These are phyloP conservation scores for Artibeus lituratus DNA, from an alignment of 2,797 vertebrate species.

Conservation along the genomic window DNA sequence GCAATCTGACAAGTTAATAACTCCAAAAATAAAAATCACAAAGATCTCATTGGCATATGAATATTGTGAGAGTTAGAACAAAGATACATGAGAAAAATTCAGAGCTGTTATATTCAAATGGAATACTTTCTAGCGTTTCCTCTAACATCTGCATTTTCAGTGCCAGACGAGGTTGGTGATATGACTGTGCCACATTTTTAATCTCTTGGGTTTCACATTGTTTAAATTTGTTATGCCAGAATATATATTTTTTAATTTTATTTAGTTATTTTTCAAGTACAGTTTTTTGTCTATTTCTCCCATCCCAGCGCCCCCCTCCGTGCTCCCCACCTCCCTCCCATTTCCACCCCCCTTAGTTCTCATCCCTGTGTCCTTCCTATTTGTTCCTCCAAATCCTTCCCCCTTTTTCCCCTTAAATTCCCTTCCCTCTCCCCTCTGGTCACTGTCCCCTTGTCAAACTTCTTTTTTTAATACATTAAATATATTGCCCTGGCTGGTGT, in stretches of 20 bases:
- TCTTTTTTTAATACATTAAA: too few species aligned
- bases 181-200: not conserved
- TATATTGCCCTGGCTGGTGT: too few species aligned
- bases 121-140: not conserved
- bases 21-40: not conserved
- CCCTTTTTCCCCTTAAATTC: too few species aligned
- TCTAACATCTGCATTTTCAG: constrained; percentile 20
- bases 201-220: not conserved
- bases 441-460: too few species aligned
- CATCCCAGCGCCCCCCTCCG: too few species aligned
- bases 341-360: too few species aligned
- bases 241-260: constrained; percentile 34
- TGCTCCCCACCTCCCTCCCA: too few species aligned
- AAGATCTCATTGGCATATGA: not conserved
- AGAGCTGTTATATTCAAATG: not conserved
- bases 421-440: too few species aligned
- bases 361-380: too few species aligned
- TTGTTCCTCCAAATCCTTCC: too few species aligned
- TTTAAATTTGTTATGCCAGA: constrained; percentile 13
- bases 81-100: constrained; percentile 25
- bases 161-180: not conserved
- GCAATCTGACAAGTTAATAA: constrained; percentile 24
- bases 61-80: not conserved
- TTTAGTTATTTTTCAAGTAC: too few species aligned
- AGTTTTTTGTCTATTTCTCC: too few species aligned